Base-by-base conservation (phyloP, 1,140 invertebrate species). In the Drosophila nikananu region DNA sequence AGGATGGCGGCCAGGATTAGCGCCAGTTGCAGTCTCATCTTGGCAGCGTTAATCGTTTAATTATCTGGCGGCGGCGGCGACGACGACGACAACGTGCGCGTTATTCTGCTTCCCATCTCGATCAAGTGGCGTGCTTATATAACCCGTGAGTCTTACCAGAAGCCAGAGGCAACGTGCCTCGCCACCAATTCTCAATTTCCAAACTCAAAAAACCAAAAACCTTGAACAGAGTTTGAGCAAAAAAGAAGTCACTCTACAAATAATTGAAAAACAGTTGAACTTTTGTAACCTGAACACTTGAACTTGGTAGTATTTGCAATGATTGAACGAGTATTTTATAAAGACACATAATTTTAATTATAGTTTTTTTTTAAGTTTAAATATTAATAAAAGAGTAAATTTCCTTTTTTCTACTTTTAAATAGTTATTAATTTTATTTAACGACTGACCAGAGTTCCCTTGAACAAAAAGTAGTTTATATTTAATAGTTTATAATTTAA, bases 81-180 rank as follows among this genome's bases (percentile, higher is more conserved):
- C 12, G 51, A 30, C 30, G 46, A 49, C 48, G 48, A 55, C 59
- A 42, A 82, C 59, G 57, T 64, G 49, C 46, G 66, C 41, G 55
- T 60, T 75, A 19, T 74, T 75, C n/a, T 87, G 67, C 54, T 72
- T 63, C 42, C 25, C 44, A 49, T 61, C 27, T 64, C 60, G 48
- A 44, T 46, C 44, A 39, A 61, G 17, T 71, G 44, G 35, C 58
- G 72, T 73, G 73, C 72, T 87, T 87, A 83, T 87, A 87, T 87
- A 87, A 80, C 72, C 71, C 39, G 19, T 15, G 67, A 80, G 54
- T 52, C 52, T 51, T 35, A 49, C 46, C 65, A 71, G 25, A 59
- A 81, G 49, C 44, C 48, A 39, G 54, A 57, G 46, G 23, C 74
- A 84, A 86, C 83, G 83, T 86, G 83, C 78, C 66, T 32, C 32